phyloP scores from a whole-genome alignment of 1,140 invertebrate species.

The Euwallacea similis region DNA sequence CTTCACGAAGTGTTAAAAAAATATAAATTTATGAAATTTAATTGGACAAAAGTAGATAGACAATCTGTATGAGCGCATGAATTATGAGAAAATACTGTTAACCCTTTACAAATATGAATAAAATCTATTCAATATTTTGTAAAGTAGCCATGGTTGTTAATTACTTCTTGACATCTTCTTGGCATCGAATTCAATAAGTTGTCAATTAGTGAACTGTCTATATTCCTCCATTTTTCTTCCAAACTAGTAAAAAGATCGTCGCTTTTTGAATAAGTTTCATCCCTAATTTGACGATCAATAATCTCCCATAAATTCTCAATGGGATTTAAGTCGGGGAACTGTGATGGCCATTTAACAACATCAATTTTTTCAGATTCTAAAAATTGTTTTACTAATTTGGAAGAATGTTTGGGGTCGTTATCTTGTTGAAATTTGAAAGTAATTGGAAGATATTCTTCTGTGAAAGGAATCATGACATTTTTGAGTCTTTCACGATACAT shows the following conservation, averaged over 20 bases:
- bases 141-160: slow-evolving; percentile 45
- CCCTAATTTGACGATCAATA: background rate
- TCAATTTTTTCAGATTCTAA: slow-evolving; percentile 4
- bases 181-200: slow-evolving; percentile 20
- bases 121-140: too few species aligned
- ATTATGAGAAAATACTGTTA: too few species aligned
- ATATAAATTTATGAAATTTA: too few species aligned
- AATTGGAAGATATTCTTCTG: background rate
- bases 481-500: slow-evolving; percentile 10
- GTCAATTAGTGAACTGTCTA: background rate
- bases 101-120: too few species aligned
- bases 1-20: too few species aligned
- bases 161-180: slow-evolving; percentile 17
- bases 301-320: slow-evolving; percentile 11
- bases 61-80: too few species aligned
- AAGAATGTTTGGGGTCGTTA: slow-evolving; percentile 38
- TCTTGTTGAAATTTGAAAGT: slow-evolving; percentile 10
- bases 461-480: slow-evolving; percentile 3
- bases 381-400: slow-evolving; percentile 21
- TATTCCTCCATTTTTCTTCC: slow-evolving; percentile 18
- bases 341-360: too few species aligned
- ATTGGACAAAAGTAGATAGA: too few species aligned
- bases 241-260: slow-evolving; percentile 5
- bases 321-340: slow-evolving; percentile 27
- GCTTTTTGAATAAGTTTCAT: background rate